Evolutionary conservation across 1,140 invertebrate genomes (phyloP).

Genomic region (Hylaeus volcanicus): DNA sequence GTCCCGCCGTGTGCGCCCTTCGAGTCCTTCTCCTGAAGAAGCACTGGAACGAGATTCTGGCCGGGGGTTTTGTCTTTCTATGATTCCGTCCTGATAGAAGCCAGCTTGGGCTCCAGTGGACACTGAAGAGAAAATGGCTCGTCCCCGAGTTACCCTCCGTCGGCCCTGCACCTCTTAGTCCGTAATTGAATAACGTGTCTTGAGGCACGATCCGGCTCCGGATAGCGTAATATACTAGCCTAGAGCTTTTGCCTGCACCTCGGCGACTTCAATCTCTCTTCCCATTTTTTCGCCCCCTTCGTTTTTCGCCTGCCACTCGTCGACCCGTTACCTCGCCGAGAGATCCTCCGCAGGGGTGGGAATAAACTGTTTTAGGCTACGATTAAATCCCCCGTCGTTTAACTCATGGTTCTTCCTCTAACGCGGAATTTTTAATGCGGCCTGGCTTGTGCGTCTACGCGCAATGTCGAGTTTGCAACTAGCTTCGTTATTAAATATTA

Average conservation of each 20-base stretch:
- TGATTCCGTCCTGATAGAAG: slow-evolving; percentile 58
- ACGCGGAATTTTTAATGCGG: not conserved
- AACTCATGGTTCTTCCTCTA: not conserved
- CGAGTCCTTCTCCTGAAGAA: slow-evolving; percentile 14
- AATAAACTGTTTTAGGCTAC: slow-evolving; percentile 32
- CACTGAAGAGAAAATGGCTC: slow-evolving; percentile 57
- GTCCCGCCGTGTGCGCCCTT: not conserved
- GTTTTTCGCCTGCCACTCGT: slow-evolving; percentile 16
- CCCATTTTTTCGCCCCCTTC: slow-evolving; percentile 3
- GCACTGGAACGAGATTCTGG: slow-evolving; percentile 19
- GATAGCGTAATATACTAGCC: slow-evolving; percentile 64
- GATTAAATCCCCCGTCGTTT: slow-evolving; percentile 23
- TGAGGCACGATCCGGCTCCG: slow-evolving; percentile 65
- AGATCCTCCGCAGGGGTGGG: slow-evolving; percentile 43
- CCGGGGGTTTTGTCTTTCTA: slow-evolving; percentile 71
- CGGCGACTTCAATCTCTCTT: slow-evolving; percentile 53
- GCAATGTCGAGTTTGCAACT: no score
- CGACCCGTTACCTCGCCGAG: slow-evolving; percentile 42
- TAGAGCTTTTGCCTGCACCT: slow-evolving; percentile 53
- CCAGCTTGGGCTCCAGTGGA: slow-evolving; percentile 46
- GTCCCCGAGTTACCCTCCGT: slow-evolving; percentile 60
- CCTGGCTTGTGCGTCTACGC: not conserved
- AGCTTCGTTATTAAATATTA: no score
- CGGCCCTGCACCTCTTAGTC: slow-evolving; percentile 70
- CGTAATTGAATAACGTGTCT: slow-evolving; percentile 76